Evolutionary conservation across 2,888 invertebrate genomes (phyloP).

Genomic region (Zaprionus bogoriensis): DNA sequence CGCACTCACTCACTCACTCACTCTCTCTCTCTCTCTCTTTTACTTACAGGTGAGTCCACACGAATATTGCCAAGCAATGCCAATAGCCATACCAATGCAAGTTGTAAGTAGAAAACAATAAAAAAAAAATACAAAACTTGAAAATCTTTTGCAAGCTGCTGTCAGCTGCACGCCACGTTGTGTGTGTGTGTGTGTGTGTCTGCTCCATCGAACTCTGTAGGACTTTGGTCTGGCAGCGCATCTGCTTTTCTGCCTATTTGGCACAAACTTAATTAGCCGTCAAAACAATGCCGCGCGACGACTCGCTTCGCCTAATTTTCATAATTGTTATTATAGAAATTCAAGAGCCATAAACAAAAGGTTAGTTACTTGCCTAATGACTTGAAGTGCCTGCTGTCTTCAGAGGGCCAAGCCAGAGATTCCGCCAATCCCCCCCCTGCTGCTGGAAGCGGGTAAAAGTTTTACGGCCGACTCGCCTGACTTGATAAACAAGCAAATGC

Average conservation of each 20-base stretch:
- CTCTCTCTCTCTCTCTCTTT: conserved; percentile 29
- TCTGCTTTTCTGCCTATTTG: conserved; percentile 69
- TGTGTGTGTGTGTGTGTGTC: too few species aligned
- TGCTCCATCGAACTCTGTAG: too few species aligned
- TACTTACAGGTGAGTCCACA: conserved; percentile 79
- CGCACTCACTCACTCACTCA: too few species aligned
- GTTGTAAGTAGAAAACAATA: conserved; percentile 73
- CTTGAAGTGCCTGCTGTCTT: conserved; percentile 59
- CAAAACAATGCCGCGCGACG: conserved; percentile 54
- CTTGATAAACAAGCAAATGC: conserved; percentile 76
- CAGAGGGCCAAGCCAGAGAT: too few species aligned
- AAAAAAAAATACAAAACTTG: neutral
- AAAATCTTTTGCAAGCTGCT: neutral
- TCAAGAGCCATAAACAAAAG: conserved; percentile 77
- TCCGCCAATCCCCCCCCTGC: too few species aligned
- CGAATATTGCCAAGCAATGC: conserved; percentile 68
- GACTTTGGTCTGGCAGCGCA: too few species aligned
- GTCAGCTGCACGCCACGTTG: neutral
- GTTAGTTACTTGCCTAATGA: conserved; percentile 79
- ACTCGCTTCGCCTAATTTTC: conserved; percentile 66
- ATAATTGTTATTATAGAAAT: conserved; percentile 79
- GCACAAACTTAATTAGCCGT: conserved; percentile 79
- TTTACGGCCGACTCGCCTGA: conserved; percentile 37
- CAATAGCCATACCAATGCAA: conserved; percentile 60
- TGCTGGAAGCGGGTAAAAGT: conserved; percentile 31